Evolutionary conservation across 2,888 invertebrate species (phyloP).

Genomic region (Rosalia funebris): DNA sequence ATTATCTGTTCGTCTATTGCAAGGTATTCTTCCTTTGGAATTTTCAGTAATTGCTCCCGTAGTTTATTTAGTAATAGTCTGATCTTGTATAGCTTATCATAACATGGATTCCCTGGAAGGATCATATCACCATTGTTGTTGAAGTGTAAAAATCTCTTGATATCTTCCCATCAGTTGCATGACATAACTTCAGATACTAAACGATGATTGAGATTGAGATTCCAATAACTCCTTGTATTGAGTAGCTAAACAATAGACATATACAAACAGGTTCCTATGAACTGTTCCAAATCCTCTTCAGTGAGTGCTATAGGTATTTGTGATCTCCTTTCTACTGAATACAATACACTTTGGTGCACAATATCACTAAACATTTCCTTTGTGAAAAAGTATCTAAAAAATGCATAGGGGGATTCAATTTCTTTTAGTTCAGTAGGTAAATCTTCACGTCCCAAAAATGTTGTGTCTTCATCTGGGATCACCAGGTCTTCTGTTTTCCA

Average conservation of each 20-base stretch:
- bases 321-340: too few species aligned
- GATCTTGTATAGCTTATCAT: too few species aligned
- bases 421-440: slow-evolving; percentile 8
- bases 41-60: background rate
- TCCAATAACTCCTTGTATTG: too few species aligned
- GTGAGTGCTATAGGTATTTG: background rate
- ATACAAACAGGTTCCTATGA: slow-evolving; percentile 4
- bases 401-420: slow-evolving; percentile 2
- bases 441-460: slow-evolving; percentile 1
- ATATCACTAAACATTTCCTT: too few species aligned
- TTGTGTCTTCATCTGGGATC: slow-evolving; percentile 1
- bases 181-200: slow-evolving; percentile 10
- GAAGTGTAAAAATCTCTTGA: too few species aligned
- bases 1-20: slow-evolving; percentile 12
- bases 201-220: too few species aligned
- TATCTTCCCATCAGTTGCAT: slow-evolving; percentile 11
- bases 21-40: background rate
- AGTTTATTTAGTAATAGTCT: background rate
- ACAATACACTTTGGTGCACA: too few species aligned
- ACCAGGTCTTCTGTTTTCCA: slow-evolving; percentile 8
- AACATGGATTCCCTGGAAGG: too few species aligned
- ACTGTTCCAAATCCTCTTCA: slow-evolving; percentile 12
- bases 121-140: too few species aligned
- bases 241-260: too few species aligned
- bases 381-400: too few species aligned